Conservation (phyloP, 1,140 invertebrate genomes). For the Akabosia matsudoensis region DNA sequence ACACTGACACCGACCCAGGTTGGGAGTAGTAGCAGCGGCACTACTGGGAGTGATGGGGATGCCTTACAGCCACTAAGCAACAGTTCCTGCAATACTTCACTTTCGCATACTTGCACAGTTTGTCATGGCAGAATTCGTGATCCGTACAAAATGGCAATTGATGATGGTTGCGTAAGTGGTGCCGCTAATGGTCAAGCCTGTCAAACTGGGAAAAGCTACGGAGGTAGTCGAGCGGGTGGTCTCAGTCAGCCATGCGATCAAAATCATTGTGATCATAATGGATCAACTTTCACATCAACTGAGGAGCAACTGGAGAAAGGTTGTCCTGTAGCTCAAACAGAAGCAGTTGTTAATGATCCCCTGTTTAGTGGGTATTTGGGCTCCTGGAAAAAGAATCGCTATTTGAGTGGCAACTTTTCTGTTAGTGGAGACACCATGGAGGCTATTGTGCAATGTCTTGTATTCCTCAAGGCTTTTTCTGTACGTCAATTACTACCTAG, state of each 20-base stretch:
- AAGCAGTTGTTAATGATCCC: background rate
- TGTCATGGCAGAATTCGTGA: slow-evolving; percentile 14
- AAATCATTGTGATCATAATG: slow-evolving; percentile 9
- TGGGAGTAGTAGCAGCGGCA: background rate
- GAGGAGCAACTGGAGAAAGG: slow-evolving; percentile 11
- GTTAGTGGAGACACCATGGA: slow-evolving; percentile 86
- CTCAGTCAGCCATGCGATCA: background rate
- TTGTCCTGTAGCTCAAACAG: background rate
- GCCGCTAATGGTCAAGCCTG: slow-evolving; percentile 9
- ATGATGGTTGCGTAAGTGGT: slow-evolving; percentile 7
- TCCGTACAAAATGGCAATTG: slow-evolving; percentile 18
- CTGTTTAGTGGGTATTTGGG: slow-evolving; percentile 32
- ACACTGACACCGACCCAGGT: background rate
- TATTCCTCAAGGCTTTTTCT: slow-evolving; percentile 86
- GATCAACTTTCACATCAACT: slow-evolving; percentile 11
- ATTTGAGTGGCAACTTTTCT: slow-evolving; percentile 79
- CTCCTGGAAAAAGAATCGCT: slow-evolving; percentile 58
- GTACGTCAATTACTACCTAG: slow-evolving; percentile 59
- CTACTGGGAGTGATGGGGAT: background rate
- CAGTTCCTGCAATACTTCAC: background rate
- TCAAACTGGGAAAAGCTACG: background rate
- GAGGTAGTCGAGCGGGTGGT: background rate
- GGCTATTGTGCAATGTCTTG: slow-evolving; percentile 84
- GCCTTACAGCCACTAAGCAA: background rate
- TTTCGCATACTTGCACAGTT: background rate